Base-by-base conservation (phyloP, 2,797 vertebrate species). In the Poeciliopsis paucimaculata region DNA sequence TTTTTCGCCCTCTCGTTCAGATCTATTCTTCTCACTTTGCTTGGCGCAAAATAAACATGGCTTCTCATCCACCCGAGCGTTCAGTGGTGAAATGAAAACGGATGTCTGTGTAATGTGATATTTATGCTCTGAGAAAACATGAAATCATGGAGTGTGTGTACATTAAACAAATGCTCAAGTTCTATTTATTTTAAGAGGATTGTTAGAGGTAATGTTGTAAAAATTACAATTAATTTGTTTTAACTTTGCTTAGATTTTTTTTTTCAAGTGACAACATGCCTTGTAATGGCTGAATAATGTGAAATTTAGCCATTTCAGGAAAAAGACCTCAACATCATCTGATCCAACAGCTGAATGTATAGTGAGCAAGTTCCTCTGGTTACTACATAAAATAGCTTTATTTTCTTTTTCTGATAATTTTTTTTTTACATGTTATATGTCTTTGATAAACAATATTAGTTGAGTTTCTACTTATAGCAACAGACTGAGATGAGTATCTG, bases 401-500 rank as follows among this genome's bases (percentile, higher is more conserved):
- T 90, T 57, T n/a, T n/a, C 23, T 53, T 53, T 23, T 87, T 81
- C 18, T 20, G 47, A 20, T 49, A 7, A 7, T 49, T n/a, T 11
- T 11, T 26, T 53, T 53, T 55, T 55, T 12, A 41, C 53, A 5
- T 81, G 82, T 66, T 57, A 79, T 91, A 82, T 85, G 84, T 89
- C 88, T 84, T 87, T 84, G 86, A 87, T 80, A 85, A 91, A 89
- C 83, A 87, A 73, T 41, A 80, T 85, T 76, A 82, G 73, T 74
- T 72, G 83, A 91, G 74, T 84, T 77, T 87, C 78, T 77, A 85
- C 75, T 85, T 94, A 86, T 82, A 91, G 89, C 90, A 92, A 89
- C 90, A 82, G 68, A 85, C 81, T 85, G 80, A 84, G 89, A 92
- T 93, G 81, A 88, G 80, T 83, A 91, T 91, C 82, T 91, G 84